Evolutionary conservation across 2,113 vertebrate species (phyloP), one percentile per base, ranked within the genome.

Genomic region (Paramisgurnus dabryanus): DNA sequence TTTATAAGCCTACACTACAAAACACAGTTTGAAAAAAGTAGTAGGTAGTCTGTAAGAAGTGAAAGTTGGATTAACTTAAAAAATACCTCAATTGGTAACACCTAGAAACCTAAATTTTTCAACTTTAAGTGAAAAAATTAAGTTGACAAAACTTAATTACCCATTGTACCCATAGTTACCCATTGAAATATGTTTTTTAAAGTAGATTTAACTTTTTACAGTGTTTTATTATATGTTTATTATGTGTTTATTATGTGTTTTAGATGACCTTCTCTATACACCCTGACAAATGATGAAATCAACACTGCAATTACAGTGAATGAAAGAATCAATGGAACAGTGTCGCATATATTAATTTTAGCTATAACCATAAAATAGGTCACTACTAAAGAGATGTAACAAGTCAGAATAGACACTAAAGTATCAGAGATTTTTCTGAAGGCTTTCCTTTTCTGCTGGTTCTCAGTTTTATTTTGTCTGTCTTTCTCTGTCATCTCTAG

Each of bases 261-360:
- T 0, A 75, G 27, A 11, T 80, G 11, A 41, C 45, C 45, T 55
- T 79, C 45, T 6, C 50, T 69, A 12, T 79, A 75, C n/a, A 79
- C 61, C n/a, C 73, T 79, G 18, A 75, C 4, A 22, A 83, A 13
- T 39, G 70, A 64, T 11, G 45, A 67, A 55, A 78, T 34, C 8
- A 82, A 77, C 40, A 82, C 60, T 45, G 64, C 17, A 55, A 41
- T 57, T 3, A 27, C 1, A 57, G 9, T 64, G 15, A 69, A 10
- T 8, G 70, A 69, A 7, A 7, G 22, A 6, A 79, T 5, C 27
- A 83, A 6, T 3, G 77, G 71, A n/a, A 15, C 6, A 50, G 68
- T 8, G 8, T 81, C 47, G 39, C 45, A 40, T 69, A 55, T 43
- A 17, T 5, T 27, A n/a, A 67, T 43, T 58, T 57, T 34, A 39